Base-by-base conservation (phyloP, 2,888 invertebrate species). In the Arenicola marina region DNA sequence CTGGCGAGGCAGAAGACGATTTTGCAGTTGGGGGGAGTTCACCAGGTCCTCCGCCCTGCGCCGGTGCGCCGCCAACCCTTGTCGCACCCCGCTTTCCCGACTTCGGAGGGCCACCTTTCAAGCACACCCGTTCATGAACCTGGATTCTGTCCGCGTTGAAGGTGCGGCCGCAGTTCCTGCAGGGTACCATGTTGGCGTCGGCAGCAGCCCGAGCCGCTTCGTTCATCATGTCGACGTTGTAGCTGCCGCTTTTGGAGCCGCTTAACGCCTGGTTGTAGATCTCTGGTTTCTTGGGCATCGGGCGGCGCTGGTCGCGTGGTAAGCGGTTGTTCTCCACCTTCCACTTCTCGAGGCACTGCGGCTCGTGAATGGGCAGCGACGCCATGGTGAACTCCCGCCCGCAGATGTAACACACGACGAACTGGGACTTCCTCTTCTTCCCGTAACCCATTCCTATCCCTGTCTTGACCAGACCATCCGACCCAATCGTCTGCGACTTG, bases 301-400 rank as follows among this genome's bases (percentile, higher is more conserved):
- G 85, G 59, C 87, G 77, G 46, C 87, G 80, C 71, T 86, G 85
- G 56, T 79, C 79, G 18, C 83, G 78, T 1, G 88, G 88, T 56
- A 88, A 78, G 62, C 86, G 84, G 21, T 86, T 84, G 75, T 88
- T 89, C 71, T 87, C 86, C 1, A 79, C 71, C 46, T 87, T 85
- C 87, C 87, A 88, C 72, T 88, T 88, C 68, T 87, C 87, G 59
- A 88, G 76, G 73, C 90, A 90, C 73, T 88, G 87, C 2, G 88
- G 88, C 73, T 89, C 88, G 78, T 89, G 89, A 61, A 89, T 87
- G 54, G 84, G 84, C 26, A 89, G 86, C 51, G 88, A 88, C 69
- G 86, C 85, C 0, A 86, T 85, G 33, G 89, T 88, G 73, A 89
- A 89, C 74, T 87, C 87, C 56, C 87, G 83, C 0, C 88, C 88